Evolutionary conservation across 2,888 invertebrate genomes (phyloP).

Genomic region (Mythimna lalbum): DNA sequence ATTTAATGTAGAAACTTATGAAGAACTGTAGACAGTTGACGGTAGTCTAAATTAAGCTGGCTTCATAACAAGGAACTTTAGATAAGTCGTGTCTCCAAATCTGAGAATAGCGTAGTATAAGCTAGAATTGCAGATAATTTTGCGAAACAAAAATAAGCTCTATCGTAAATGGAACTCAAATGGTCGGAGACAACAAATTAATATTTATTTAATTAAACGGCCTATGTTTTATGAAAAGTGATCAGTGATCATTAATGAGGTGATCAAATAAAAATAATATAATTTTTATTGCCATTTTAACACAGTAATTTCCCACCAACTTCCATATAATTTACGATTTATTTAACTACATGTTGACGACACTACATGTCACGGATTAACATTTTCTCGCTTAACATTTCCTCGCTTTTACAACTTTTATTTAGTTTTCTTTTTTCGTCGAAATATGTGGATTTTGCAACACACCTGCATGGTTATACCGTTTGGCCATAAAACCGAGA

Average conservation of each 20-base stretch:
- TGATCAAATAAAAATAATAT: constrained; percentile 17
- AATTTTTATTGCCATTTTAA: constrained; percentile 15
- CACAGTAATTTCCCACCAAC: constrained; percentile 19
- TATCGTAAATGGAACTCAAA: neutral
- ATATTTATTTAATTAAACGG: constrained; percentile 6
- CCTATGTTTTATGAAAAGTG: constrained; percentile 1
- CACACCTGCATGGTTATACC: constrained; percentile 68
- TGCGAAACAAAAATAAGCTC: neutral
- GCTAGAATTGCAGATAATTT: constrained; percentile 8
- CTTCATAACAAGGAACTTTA: neutral
- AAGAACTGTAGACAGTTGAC: neutral
- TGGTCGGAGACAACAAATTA: neutral
- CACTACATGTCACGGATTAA: constrained; percentile 14
- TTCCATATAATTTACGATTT: constrained; percentile 6
- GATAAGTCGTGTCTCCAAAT: neutral
- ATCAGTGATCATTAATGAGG: constrained; percentile 2
- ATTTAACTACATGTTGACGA: constrained; percentile 2
- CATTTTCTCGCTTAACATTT: too few species aligned
- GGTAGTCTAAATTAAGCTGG: neutral
- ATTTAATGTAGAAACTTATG: neutral
- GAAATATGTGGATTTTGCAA: constrained; percentile 55
- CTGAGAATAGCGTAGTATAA: constrained; percentile 1
- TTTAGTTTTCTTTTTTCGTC: constrained; percentile 34
- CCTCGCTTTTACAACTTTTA: constrained; percentile 25
- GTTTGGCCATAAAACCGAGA: constrained; percentile 79